Evolutionary conservation across 2,113 vertebrate genomes (phyloP).

Genomic region (Bufo bufo): DNA sequence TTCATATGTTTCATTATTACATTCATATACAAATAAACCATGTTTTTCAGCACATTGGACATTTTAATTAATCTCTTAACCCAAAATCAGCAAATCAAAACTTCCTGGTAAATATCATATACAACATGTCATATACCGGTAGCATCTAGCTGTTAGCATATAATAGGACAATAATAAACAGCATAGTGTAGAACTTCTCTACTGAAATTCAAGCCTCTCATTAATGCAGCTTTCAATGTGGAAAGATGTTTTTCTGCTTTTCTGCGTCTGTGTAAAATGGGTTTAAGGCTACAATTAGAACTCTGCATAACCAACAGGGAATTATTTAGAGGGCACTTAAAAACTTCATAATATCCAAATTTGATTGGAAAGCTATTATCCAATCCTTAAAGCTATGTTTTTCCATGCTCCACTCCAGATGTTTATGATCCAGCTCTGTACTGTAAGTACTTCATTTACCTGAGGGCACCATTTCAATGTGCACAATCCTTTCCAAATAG

Average conservation of each 20-base stretch:
- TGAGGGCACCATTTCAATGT: constrained; percentile 28
- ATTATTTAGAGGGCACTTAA: constrained; percentile 12
- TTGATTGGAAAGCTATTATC: constrained; percentile 43
- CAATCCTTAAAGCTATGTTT: constrained; percentile 15
- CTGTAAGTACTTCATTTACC: constrained; percentile 23
- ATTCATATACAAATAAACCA: not conserved
- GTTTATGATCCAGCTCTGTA: constrained; percentile 19
- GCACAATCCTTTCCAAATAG: constrained; percentile 9
- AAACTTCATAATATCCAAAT: constrained; percentile 14
- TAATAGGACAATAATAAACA: not conserved
- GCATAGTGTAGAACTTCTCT: not conserved
- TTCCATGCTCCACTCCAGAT: not conserved
- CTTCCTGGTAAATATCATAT: not conserved
- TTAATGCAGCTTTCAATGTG: not conserved
- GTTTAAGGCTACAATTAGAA: constrained; percentile 29
- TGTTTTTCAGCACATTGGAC: no score
- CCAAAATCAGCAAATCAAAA: not conserved
- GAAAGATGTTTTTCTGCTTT: constrained; percentile 7
- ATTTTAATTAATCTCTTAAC: not conserved
- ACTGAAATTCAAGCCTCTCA: not conserved
- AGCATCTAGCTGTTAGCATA: not conserved
- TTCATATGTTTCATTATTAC: no score
- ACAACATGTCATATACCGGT: not conserved
- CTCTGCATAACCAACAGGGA: constrained; percentile 30
- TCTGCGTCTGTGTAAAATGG: constrained; percentile 9